These are phyloP conservation scores for Diaperis boleti DNA, from an alignment of 2,888 invertebrate genomes.

Conservation along the genomic window DNA sequence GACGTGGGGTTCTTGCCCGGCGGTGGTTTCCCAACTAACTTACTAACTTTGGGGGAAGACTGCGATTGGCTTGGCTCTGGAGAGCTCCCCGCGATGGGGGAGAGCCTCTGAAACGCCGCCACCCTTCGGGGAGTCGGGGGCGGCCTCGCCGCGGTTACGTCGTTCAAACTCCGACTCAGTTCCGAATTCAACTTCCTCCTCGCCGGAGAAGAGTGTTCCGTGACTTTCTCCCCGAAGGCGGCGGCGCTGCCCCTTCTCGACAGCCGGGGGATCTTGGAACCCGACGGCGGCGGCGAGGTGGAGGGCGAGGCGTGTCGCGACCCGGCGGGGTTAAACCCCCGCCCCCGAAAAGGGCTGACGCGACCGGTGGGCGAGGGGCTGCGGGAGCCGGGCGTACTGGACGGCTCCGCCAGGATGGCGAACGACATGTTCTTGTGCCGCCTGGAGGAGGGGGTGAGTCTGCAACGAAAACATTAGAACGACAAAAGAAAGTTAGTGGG, in stretches of 20 bases:
- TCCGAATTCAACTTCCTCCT: constrained; percentile 54
- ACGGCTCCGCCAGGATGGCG: constrained; percentile 64
- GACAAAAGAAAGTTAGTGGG: background rate
- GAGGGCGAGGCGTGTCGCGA: constrained; percentile 63
- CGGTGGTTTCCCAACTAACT: constrained; percentile 40
- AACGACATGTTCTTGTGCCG: constrained; percentile 63
- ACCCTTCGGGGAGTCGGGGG: constrained; percentile 54
- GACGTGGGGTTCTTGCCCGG: constrained; percentile 54
- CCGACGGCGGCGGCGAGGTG: constrained; percentile 60
- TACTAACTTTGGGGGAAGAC: constrained; percentile 64
- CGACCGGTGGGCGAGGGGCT: constrained; percentile 62
- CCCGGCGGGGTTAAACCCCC: constrained; percentile 64
- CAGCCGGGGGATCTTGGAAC: constrained; percentile 58
- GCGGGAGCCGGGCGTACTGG: constrained; percentile 57
- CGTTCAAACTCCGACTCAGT: constrained; percentile 61
- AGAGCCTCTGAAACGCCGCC: constrained; percentile 59
- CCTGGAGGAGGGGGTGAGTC: constrained; percentile 56
- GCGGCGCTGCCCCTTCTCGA: constrained; percentile 52
- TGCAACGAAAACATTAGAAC: constrained; percentile 33
- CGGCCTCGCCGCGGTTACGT: constrained; percentile 55
- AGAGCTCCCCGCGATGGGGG: constrained; percentile 63
- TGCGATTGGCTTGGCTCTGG: constrained; percentile 62
- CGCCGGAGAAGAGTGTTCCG: constrained; percentile 50
- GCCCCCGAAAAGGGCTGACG: constrained; percentile 65
- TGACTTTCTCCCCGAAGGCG: constrained; percentile 58